Evolutionary conservation across 1,140 invertebrate species (phyloP), one percentile per base, ranked within the genome.

Genomic region (Hormaphis cornu): DNA sequence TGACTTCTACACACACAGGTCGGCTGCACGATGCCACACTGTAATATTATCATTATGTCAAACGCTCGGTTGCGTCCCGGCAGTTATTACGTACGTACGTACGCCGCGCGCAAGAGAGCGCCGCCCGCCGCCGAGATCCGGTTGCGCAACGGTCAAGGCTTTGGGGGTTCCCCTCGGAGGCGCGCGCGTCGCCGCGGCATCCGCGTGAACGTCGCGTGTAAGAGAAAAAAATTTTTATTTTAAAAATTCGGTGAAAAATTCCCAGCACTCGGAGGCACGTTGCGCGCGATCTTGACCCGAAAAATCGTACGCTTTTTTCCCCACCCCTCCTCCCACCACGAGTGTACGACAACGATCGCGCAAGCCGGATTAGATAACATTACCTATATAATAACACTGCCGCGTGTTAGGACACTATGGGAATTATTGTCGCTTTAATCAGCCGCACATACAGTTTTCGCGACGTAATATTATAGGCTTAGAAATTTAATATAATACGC

Each of bases 61-160:
- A 58, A 40, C 35, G 54, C 20, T 33, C 33, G 22, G 33, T 58
- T 58, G 33, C 54, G 54, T 58, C 33, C 14, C 54, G 54, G n/a
- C n/a, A 24, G 33, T 40, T 58, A 40, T 58, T n/a, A n/a, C n/a
- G n/a, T n/a, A n/a, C n/a, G 53, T 56, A 37, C 20, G 20, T 6
- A 16, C 53, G 50, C n/a, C 52, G 33, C 18, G n/a, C n/a, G n/a
- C n/a, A n/a, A n/a, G n/a, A n/a, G n/a, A n/a, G n/a, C 53, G 30
- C 33, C 28, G 30, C 7, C 52, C n/a, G 52, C 61, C 61, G 16
- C 18, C 46, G 46, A 66, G 42, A 66, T 66, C 61, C 61, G 61
- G 61, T 66, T 66, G 50, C 61, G 61, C 61, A 66, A 66, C 35
- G 61, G 61, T 66, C 61, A 66, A 66, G 61, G 61, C 61, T 66